Conservation (phyloP, 2,113 vertebrate genomes). For the Upupa epops region DNA sequence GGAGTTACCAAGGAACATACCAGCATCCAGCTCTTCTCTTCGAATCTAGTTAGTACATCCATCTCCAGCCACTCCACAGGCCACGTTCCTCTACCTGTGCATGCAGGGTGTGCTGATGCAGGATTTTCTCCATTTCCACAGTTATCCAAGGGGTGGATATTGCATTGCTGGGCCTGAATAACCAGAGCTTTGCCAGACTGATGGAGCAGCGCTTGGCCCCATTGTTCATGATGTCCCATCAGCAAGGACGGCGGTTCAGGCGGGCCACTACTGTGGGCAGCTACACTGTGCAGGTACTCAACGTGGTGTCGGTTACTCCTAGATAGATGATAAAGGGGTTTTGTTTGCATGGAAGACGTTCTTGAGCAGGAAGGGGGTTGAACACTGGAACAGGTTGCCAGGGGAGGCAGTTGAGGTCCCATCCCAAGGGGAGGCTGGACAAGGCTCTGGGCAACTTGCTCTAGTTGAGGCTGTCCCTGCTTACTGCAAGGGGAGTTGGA, state of each 20-base stretch:
- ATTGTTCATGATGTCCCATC: constrained; percentile 90
- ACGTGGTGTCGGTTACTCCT: fast-evolving
- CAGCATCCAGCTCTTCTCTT: neutral
- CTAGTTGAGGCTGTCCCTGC: too few relatives aligned
- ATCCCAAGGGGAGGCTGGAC: too few relatives aligned
- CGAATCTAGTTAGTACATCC: neutral
- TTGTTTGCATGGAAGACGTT: neutral
- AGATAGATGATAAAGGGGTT: neutral
- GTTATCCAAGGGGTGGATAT: constrained; percentile 96
- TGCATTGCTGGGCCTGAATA: constrained; percentile 87
- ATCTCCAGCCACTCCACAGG: neutral
- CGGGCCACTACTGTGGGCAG: constrained; percentile 89
- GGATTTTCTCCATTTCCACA: constrained; percentile 51
- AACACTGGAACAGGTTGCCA: too few relatives aligned
- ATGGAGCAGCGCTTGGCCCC: constrained; percentile 97
- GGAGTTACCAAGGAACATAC: neutral
- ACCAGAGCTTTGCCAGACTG: constrained; percentile 93
- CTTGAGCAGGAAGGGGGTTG: too few relatives aligned
- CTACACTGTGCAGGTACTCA: constrained; percentile 92
- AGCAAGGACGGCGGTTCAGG: constrained; percentile 87
- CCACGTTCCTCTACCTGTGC: neutral
- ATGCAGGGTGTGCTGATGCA: neutral
- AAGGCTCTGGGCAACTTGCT: too few relatives aligned
- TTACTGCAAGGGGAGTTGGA: too few relatives aligned
- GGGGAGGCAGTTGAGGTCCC: too few relatives aligned